Evolutionary conservation across 1,140 invertebrate species (phyloP).

Genomic region (Octopus sinensis): DNA sequence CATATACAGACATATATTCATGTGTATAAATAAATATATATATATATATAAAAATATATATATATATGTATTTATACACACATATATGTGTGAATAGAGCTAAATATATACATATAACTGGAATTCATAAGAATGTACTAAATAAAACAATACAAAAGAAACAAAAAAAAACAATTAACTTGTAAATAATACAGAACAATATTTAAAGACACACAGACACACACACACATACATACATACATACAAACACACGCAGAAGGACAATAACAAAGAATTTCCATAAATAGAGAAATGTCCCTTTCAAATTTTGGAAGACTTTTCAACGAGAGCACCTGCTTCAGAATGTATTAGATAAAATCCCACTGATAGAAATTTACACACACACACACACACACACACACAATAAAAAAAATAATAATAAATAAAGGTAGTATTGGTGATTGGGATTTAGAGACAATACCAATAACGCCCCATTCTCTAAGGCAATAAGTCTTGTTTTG

Average conservation of each 20-base stretch:
- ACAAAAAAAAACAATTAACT: neutral
- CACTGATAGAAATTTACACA: too few species aligned
- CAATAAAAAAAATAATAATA: too few species aligned
- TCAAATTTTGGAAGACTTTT: too few species aligned
- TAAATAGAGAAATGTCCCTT: too few species aligned
- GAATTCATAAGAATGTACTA: neutral
- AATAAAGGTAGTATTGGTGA: too few species aligned
- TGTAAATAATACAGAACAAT: neutral
- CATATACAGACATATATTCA: neutral
- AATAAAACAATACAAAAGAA: neutral
- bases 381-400: too few species aligned
- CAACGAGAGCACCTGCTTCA: too few species aligned
- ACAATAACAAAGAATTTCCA: too few species aligned
- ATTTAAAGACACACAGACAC: neutral
- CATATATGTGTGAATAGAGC: neutral
- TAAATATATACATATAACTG: neutral
- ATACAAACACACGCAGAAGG: neutral
- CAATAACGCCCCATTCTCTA: too few species aligned
- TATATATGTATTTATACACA: neutral
- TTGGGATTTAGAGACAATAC: too few species aligned
- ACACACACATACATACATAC: neutral
- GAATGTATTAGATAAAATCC: too few species aligned
- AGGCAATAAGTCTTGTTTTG: too few species aligned
- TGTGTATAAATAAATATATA: neutral
- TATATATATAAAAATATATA: conserved; percentile 1